A percentile compares a stretch with the other conserved stretches of the same genome.
Evolutionary conservation across 2,113 vertebrate genomes (phyloP).

Genomic region (Nothobranchius kuhntae): DNA sequence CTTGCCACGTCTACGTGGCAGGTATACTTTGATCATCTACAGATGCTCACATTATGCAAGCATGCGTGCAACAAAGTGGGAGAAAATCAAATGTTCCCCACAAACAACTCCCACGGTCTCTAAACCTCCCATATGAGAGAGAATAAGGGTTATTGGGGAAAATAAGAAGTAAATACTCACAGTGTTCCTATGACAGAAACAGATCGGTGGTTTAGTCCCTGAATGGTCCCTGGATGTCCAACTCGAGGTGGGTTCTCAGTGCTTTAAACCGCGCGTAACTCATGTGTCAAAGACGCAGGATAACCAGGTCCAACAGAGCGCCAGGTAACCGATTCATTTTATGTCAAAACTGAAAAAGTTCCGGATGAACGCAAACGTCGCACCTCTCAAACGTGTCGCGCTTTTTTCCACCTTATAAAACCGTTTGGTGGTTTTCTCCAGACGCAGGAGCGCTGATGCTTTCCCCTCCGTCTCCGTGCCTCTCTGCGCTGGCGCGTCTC

Average conservation of each 20-base stretch:
- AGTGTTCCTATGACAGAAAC: slow-evolving; percentile 32
- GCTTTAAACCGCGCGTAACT: slow-evolving; percentile 49
- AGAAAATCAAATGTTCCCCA: neutral
- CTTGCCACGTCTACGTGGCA: slow-evolving; percentile 72
- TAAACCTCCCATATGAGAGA: no score
- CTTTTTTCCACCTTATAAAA: neutral
- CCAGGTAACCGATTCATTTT: slow-evolving; percentile 74
- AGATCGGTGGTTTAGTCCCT: slow-evolving; percentile 37
- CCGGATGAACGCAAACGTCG: neutral
- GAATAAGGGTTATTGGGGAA: no score
- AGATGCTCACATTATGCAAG: slow-evolving; percentile 34
- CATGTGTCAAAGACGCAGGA: slow-evolving; percentile 55
- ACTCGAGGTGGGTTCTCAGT: slow-evolving; percentile 33
- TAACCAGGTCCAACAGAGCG: slow-evolving; percentile 45
- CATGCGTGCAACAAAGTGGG: neutral
- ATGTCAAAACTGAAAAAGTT: slow-evolving; percentile 49
- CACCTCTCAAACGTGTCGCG: neutral
- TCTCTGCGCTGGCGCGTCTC: slow-evolving; percentile 55
- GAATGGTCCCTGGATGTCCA: slow-evolving; percentile 52
- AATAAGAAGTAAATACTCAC: slow-evolving; percentile 48
- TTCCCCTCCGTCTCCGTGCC: slow-evolving; percentile 57
- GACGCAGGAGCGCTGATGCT: slow-evolving; percentile 50
- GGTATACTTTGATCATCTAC: slow-evolving; percentile 59
- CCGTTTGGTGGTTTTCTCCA: neutral
- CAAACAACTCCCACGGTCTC: neutral